These are phyloP conservation scores for Glyphotaelius pellucidus DNA, from an alignment of 2,888 invertebrate species.

Conservation along the genomic window DNA sequence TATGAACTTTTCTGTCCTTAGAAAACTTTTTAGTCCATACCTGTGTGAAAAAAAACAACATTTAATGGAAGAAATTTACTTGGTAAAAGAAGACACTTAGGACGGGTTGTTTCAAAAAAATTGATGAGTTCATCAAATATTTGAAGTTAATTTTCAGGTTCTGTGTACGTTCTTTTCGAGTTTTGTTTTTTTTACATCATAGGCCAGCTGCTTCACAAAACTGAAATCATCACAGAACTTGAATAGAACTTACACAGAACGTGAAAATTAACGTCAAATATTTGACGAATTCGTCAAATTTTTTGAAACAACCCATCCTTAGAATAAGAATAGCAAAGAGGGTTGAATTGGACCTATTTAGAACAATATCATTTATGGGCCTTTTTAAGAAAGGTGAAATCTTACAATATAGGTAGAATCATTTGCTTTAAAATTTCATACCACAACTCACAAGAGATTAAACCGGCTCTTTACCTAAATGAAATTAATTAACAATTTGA, in stretches of 20 bases:
- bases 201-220: too few species aligned
- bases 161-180: too few species aligned
- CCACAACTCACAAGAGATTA: background rate
- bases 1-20: conserved; percentile 62
- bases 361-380: background rate
- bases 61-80: background rate
- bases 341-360: background rate
- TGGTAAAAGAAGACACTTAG: background rate
- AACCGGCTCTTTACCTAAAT: background rate
- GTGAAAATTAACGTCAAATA: too few species aligned
- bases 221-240: too few species aligned
- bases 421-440: background rate
- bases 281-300: too few species aligned
- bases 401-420: background rate
- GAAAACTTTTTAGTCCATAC: conserved; percentile 53
- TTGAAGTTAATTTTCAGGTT: too few species aligned
- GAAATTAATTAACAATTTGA: background rate
- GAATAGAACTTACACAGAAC: too few species aligned
- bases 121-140: too few species aligned
- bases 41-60: conserved; percentile 31
- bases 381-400: background rate
- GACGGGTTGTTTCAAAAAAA: too few species aligned
- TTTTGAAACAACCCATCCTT: too few species aligned
- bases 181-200: too few species aligned
- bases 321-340: background rate